Conservation (phyloP, 2,888 invertebrate genomes). For the Mythimna impura region DNA sequence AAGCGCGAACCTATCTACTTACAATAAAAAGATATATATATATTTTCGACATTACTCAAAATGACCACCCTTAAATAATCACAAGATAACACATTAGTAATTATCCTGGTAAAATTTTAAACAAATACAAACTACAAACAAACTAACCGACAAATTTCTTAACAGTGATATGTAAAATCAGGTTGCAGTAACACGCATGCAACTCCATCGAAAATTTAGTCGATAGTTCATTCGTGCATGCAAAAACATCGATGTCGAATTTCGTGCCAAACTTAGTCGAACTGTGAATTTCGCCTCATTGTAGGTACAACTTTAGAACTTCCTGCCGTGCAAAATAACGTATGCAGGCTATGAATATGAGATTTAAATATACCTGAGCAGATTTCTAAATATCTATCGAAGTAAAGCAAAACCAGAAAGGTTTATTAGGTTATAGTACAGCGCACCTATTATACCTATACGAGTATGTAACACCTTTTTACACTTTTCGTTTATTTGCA, state of each 20-base stretch:
- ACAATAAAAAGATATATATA: too few species aligned
- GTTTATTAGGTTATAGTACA: too few species aligned
- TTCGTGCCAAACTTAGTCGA: slow-evolving; percentile 65
- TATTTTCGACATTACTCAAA: too few species aligned
- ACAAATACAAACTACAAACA: background rate
- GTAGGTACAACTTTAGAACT: slow-evolving; percentile 72
- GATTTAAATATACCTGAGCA: background rate
- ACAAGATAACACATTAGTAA: background rate
- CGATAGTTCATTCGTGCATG: slow-evolving; percentile 51
- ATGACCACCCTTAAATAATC: background rate
- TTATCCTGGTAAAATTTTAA: background rate
- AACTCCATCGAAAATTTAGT: slow-evolving; percentile 43
- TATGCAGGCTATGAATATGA: slow-evolving; percentile 11
- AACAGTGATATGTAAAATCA: slow-evolving; percentile 44
- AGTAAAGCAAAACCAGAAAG: background rate
- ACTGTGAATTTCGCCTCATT: slow-evolving; percentile 74
- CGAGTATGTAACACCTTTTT: too few species aligned
- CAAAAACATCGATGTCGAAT: slow-evolving; percentile 52
- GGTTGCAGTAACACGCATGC: slow-evolving; percentile 7
- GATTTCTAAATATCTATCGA: background rate
- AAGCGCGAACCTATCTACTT: too few species aligned
- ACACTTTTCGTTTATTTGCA: too few species aligned
- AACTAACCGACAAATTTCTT: slow-evolving; percentile 22
- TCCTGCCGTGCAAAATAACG: slow-evolving; percentile 23
- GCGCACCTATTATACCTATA: too few species aligned